Conservation (phyloP, 92 coral and sea anemone species). For the Palythoa grandis region DNA sequence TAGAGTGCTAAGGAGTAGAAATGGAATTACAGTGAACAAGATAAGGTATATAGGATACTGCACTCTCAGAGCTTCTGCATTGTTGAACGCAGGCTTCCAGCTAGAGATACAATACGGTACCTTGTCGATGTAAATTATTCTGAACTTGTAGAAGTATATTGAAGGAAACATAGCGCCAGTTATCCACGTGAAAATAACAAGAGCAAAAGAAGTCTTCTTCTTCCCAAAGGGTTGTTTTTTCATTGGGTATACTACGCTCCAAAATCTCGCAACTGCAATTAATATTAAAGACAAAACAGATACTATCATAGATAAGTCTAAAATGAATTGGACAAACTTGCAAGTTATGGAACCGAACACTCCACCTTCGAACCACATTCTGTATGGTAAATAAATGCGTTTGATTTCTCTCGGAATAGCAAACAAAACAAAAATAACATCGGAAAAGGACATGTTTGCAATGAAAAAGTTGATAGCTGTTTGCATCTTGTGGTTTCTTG, state of each 20-base stretch:
- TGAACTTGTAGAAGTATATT: not conserved
- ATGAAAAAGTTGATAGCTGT: not conserved
- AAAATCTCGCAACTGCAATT: slow-evolving; percentile 18
- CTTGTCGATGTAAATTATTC: not conserved
- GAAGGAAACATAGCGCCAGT: not conserved
- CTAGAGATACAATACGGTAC: not conserved
- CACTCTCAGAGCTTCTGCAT: not conserved
- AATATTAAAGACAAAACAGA: slow-evolving; percentile 2
- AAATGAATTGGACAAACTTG: not conserved
- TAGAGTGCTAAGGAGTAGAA: not conserved
- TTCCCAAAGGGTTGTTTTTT: not conserved
- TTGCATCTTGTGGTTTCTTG: slow-evolving; percentile 9
- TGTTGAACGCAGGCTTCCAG: slow-evolving; percentile 23
- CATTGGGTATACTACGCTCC: slow-evolving; percentile 1
- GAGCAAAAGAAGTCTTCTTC: not conserved
- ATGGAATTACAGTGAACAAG: slow-evolving; percentile 6
- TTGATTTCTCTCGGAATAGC: slow-evolving; percentile 10
- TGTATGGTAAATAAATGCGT: not conserved
- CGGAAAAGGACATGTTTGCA: slow-evolving; percentile 26
- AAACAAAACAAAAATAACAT: slow-evolving; percentile 17
- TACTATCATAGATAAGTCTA: not conserved
- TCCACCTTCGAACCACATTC: slow-evolving; percentile 1
- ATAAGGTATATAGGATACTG: not conserved
- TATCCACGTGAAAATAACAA: not conserved
- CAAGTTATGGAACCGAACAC: slow-evolving; percentile 8